phyloP scores from a whole-genome alignment of 2,113 vertebrate species.

The Ranitomeya imitator region DNA sequence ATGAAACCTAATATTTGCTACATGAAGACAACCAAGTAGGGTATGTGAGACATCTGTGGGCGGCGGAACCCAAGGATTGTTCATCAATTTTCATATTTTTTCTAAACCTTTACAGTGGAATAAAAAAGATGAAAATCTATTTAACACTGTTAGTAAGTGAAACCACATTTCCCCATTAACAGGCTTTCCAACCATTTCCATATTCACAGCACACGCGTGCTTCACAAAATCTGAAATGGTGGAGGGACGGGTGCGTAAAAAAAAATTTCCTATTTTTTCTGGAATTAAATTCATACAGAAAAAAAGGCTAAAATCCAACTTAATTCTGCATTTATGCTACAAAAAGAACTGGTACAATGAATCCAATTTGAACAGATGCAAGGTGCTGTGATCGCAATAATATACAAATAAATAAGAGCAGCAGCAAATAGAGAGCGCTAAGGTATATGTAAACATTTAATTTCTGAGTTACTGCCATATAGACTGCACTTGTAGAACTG shows the following conservation, averaged over 20 bases:
- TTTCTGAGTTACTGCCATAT: too few species aligned
- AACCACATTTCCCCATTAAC: conserved; percentile 24
- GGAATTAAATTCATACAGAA: background rate
- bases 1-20: background rate
- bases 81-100: background rate
- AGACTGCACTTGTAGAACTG: too few species aligned
- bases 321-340: too few species aligned
- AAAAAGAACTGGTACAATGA: too few species aligned
- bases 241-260: background rate
- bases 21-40: background rate
- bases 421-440: too few species aligned
- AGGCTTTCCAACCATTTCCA: background rate
- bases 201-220: background rate
- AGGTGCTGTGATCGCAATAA: too few species aligned
- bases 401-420: too few species aligned
- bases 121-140: background rate
- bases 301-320: background rate
- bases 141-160: conserved; percentile 11
- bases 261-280: background rate
- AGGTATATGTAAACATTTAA: too few species aligned
- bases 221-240: background rate
- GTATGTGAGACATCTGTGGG: background rate
- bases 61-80: background rate
- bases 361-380: too few species aligned
- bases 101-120: background rate